Conservation (phyloP, 1,140 invertebrate genomes). For the Tenebrio molitor region DNA sequence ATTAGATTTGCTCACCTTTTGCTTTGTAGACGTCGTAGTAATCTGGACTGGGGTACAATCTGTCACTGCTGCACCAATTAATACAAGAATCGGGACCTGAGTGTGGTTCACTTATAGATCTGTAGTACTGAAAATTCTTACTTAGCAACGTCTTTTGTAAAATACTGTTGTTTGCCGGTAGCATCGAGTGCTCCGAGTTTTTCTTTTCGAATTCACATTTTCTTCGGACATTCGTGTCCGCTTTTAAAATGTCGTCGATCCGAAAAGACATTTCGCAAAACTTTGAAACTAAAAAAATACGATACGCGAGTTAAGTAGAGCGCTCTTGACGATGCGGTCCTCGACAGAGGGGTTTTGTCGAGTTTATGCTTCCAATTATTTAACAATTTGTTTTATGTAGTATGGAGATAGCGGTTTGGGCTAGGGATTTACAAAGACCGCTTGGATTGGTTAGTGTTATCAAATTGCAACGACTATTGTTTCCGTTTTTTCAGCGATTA, state of each 20-base stretch:
- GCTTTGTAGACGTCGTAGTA: slow-evolving; percentile 18
- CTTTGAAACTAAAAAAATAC: slow-evolving; percentile 6
- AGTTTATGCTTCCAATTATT: slow-evolving; percentile 6
- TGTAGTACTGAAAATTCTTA: slow-evolving; percentile 42
- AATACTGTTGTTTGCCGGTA: slow-evolving; percentile 43
- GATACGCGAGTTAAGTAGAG: slow-evolving; percentile 13
- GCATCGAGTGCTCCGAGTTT: not conserved
- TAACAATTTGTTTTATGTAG: slow-evolving; percentile 43
- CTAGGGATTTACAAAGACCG: slow-evolving; percentile 46
- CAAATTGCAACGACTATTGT: slow-evolving; percentile 49
- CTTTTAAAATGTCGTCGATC: slow-evolving; percentile 55
- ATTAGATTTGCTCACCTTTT: slow-evolving; percentile 9
- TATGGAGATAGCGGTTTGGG: slow-evolving; percentile 48
- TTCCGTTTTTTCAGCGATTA: slow-evolving; percentile 48
- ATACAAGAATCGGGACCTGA: not conserved
- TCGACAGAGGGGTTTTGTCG: slow-evolving; percentile 1
- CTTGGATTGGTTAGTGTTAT: slow-evolving; percentile 50
- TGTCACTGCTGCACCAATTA: slow-evolving; percentile 7
- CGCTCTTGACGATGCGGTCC: not conserved
- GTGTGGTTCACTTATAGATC: slow-evolving; percentile 39
- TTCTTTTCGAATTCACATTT: slow-evolving; percentile 8
- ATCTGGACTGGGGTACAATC: not conserved
- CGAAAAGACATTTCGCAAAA: slow-evolving; percentile 52
- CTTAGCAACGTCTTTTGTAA: slow-evolving; percentile 52
- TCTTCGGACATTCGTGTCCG: no score